Conservation (phyloP, 1,140 invertebrate species). For the Elysia chlorotica region DNA sequence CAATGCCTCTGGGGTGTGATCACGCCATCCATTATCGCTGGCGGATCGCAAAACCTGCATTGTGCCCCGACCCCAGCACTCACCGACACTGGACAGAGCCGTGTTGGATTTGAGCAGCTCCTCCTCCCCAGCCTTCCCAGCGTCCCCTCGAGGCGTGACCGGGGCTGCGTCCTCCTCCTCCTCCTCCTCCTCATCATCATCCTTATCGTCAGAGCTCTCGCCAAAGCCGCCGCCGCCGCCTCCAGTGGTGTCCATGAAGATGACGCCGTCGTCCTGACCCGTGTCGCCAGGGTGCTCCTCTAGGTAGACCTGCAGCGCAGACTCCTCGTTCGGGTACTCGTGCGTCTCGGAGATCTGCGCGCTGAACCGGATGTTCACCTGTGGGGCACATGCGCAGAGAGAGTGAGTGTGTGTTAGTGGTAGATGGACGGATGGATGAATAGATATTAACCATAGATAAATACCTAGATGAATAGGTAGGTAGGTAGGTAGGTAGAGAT, state of each 20-base stretch:
- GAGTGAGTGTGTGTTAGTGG: too few relatives aligned
- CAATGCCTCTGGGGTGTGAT: neutral
- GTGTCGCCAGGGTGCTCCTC: constrained; percentile 36
- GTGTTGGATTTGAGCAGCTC: constrained; percentile 34
- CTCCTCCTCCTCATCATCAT: constrained; percentile 7
- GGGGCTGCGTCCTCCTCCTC: neutral
- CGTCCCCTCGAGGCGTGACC: constrained; percentile 3
- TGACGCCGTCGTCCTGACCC: constrained; percentile 26
- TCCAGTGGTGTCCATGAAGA: constrained; percentile 24
- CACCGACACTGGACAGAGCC: constrained; percentile 26
- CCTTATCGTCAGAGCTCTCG: constrained; percentile 28
- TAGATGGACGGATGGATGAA: too few relatives aligned
- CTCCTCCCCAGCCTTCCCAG: constrained; percentile 18
- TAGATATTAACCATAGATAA: too few relatives aligned
- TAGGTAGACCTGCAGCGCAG: constrained; percentile 32
- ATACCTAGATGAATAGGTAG: too few relatives aligned
- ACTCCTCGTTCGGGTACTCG: constrained; percentile 42
- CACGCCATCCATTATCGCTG: too few relatives aligned
- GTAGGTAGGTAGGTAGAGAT: too few relatives aligned
- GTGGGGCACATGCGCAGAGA: too few relatives aligned
- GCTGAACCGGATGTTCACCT: constrained; percentile 39
- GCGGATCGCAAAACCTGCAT: too few relatives aligned
- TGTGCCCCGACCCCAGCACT: too few relatives aligned
- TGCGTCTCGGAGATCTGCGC: constrained; percentile 29
- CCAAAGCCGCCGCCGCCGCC: neutral